Evolutionary conservation across 2,113 vertebrate genomes (phyloP).

Genomic region (Periophthalmodon schlosseri): DNA sequence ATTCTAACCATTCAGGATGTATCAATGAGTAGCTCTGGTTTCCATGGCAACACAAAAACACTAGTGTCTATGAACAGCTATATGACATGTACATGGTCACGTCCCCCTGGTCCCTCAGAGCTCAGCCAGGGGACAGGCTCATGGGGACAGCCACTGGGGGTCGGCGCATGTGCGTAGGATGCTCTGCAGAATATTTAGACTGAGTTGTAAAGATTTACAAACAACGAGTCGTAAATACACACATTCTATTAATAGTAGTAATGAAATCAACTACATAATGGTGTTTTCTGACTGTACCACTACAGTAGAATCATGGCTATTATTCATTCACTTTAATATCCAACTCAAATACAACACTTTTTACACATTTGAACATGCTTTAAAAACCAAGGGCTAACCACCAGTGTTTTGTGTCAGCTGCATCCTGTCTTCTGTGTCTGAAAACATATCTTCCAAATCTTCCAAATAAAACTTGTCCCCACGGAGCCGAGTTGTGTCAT

Average conservation of each 20-base stretch:
- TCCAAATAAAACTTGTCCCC: conserved; percentile 44
- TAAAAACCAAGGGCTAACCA: background rate
- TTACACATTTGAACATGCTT: too few relatives aligned
- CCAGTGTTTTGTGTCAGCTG: conserved; percentile 67
- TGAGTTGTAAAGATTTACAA: conserved; percentile 76
- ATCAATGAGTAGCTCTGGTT: background rate
- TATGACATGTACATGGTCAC: conserved; percentile 48
- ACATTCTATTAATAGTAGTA: background rate
- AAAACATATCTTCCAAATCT: conserved; percentile 45
- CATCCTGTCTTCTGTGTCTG: conserved; percentile 71
- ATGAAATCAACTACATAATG: background rate
- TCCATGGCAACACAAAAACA: background rate
- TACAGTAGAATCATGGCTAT: background rate
- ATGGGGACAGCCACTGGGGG: conserved; percentile 3
- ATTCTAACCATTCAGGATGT: too few relatives aligned
- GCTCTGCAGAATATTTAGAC: conserved; percentile 74
- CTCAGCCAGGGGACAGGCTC: background rate
- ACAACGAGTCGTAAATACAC: conserved; percentile 44
- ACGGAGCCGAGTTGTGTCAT: conserved; percentile 49
- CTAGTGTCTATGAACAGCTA: conserved; percentile 18
- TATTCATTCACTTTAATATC: background rate
- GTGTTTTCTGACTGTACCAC: background rate
- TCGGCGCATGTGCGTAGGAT: conserved; percentile 52
- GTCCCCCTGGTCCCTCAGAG: conserved; percentile 34
- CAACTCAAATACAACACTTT: background rate